Evolutionary conservation across 2,797 vertebrate genomes (phyloP).

Genomic region (Acanthis flammea): DNA sequence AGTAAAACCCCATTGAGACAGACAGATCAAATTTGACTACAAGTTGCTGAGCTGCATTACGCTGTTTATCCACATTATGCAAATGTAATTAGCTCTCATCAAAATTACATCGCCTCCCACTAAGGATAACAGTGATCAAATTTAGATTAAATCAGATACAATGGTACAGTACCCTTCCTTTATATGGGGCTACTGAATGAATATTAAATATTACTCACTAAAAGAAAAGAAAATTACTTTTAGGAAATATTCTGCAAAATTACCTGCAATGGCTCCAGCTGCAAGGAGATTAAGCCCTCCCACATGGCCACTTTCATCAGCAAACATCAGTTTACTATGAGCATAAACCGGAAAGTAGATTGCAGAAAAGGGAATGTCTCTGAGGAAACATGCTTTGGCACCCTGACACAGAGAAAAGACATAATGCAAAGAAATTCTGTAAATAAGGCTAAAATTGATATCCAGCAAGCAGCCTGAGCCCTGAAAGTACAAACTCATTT

Average conservation of each 20-base stretch:
- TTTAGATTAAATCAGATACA: constrained; percentile 76
- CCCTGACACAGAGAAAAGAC: constrained; percentile 79
- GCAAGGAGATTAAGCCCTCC: constrained; percentile 89
- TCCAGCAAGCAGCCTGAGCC: neutral
- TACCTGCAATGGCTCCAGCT: constrained; percentile 96
- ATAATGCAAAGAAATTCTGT: constrained; percentile 24
- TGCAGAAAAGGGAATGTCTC: constrained; percentile 99
- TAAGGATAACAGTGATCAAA: constrained; percentile 74
- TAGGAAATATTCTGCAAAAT: constrained; percentile 48
- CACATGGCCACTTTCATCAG: constrained; percentile 86
- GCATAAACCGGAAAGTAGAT: constrained; percentile 98
- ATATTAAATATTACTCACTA: constrained; percentile 62
- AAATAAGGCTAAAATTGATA: constrained; percentile 13
- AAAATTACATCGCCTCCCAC: constrained; percentile 77
- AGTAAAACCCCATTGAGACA: constrained; percentile 75
- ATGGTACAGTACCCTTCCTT: constrained; percentile 72
- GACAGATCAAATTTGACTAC: constrained; percentile 79
- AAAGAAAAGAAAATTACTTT: constrained; percentile 16
- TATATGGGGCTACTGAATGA: constrained; percentile 55
- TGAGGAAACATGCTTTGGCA: constrained; percentile 97
- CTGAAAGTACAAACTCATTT: neutral
- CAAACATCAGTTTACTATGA: constrained; percentile 86
- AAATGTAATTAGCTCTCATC: constrained; percentile 85
- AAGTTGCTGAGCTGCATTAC: constrained; percentile 80
- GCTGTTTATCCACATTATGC: constrained; percentile 87